phyloP scores from a whole-genome alignment of 2,888 invertebrate genomes.

The Tuberolachnus salignus region DNA sequence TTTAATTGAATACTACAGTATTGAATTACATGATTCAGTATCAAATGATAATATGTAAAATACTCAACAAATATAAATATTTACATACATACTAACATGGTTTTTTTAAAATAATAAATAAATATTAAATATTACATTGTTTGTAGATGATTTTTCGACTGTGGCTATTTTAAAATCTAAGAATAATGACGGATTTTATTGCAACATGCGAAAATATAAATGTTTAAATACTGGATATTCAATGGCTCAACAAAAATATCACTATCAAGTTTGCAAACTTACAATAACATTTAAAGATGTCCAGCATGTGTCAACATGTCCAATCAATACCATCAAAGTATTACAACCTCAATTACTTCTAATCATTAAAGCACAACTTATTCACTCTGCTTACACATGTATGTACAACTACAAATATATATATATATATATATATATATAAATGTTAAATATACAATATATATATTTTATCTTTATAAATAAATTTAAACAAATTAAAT shows the following conservation, averaged over 20 bases:
- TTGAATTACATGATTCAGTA: no score
- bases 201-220: conserved; percentile 72
- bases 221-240: conserved; percentile 70
- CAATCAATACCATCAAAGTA: not conserved
- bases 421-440: not conserved
- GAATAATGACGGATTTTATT: conserved; percentile 64
- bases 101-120: conserved; percentile 2
- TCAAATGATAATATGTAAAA: no score
- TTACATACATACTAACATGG: not conserved
- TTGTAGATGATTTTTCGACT: conserved; percentile 35
- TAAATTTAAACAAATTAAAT: not conserved
- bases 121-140: conserved; percentile 13
- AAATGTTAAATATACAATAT: no score
- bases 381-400: conserved; percentile 71
- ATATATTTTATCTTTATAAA: no score
- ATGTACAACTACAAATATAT: conserved; percentile 25
- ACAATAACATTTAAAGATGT: conserved; percentile 73
- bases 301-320: conserved; percentile 1
- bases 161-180: conserved; percentile 45
- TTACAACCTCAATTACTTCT: conserved; percentile 29
- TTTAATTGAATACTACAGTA: no score
- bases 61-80: not conserved
- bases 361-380: conserved; percentile 70
- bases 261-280: conserved; percentile 76
- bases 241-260: conserved; percentile 67